These are phyloP conservation scores for Platalea minor DNA, from an alignment of 2,797 vertebrate genomes.

Conservation along the genomic window DNA sequence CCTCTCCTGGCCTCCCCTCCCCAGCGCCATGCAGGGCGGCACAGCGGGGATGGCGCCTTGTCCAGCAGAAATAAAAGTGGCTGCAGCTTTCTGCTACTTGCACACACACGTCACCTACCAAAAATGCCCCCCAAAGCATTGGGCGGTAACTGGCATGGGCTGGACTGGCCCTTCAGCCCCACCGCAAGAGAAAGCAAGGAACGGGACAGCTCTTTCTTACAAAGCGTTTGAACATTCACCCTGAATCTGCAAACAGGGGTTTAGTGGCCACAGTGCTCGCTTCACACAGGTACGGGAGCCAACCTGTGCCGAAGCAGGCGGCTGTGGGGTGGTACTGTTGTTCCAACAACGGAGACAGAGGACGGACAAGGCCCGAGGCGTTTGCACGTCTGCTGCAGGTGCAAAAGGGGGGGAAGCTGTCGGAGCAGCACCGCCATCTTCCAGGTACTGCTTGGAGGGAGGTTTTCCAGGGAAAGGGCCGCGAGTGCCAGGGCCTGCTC, in stretches of 20 bases:
- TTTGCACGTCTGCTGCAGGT: background rate
- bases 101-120: rapidly evolving
- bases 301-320: rapidly evolving
- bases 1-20: background rate
- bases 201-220: rapidly evolving
- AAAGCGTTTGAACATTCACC: background rate
- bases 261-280: background rate
- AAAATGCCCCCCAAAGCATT: background rate
- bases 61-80: background rate
- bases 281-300: rapidly evolving
- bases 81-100: background rate
- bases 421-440: background rate
- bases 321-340: rapidly evolving
- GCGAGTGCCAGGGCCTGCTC: rapidly evolving
- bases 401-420: background rate
- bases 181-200: background rate
- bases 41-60: background rate
- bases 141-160: too few species aligned
- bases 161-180: background rate
- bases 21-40: background rate
- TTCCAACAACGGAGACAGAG: background rate
- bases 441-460: rapidly evolving
- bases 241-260: too few species aligned
- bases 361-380: rapidly evolving
- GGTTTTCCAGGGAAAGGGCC: background rate